Evolutionary conservation across 2,888 invertebrate species (phyloP), one percentile per base, ranked within the genome.

Genomic region (Drosophila kuntzei): DNA sequence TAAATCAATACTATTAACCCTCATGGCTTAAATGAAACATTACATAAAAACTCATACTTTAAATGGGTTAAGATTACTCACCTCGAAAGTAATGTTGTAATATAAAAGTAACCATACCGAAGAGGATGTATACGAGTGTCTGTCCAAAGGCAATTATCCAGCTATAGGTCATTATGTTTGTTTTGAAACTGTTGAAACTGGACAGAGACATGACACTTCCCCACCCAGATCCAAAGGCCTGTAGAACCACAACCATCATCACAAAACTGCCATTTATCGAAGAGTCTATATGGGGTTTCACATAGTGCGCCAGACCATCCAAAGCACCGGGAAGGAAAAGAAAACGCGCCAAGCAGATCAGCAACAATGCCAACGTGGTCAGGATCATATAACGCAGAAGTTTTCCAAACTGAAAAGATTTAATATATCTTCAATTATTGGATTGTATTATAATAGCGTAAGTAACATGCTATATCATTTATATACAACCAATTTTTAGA

Each of bases 141-240:
- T 91, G 90, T 0, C 78, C 80, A 6, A 89, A 51, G 9, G 80
- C 80, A 58, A 89, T 80, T 0, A 90, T 43, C 90, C 90, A 91
- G 53, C 91, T 90, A 18, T 85, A 86, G 11, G 54, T 71, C 91
- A 94, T 93, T 77, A 95, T 95, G 76, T 95, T 95, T 74, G 96
- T 95, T 80, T 94, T 93, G 87, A 96, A 96, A 69, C 94, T 93
- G 90, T 97, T 97, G 90, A 95, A 97, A 90, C 97, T 97, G 32
- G 97, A 95, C 94, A 96, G 95, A 79, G 96, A 95, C 61, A 97
- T 93, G 39, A 97, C 94, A 5, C 96, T 95, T 29, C 97, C 97
- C 95, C 96, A 96, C 0, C 97, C 96, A 0, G 96, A 95, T 0
- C 98, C 98, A 25, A 98, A 95, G 0, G 97, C 97, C 89, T 95